phyloP scores from a whole-genome alignment of 2,888 invertebrate species.

The Coleophora flavipennella region DNA sequence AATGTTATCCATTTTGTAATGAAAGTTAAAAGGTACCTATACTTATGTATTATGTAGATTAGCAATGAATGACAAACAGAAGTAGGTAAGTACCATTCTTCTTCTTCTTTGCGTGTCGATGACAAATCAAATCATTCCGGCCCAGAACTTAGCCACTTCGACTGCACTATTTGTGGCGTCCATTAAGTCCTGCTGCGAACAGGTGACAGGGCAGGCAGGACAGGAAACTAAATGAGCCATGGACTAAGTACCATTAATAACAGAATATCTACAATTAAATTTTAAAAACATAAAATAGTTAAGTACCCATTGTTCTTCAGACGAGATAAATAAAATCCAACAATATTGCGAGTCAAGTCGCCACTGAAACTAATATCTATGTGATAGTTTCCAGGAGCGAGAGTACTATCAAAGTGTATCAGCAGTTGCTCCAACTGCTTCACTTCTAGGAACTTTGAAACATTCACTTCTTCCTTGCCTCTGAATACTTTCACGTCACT shows the following conservation, averaged over 20 bases:
- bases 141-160: no score
- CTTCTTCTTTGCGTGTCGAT: no score
- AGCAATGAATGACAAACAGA: neutral
- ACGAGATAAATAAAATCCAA: slow-evolving; percentile 81
- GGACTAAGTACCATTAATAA: neutral
- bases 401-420: slow-evolving; percentile 33
- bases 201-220: no score
- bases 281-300: slow-evolving; percentile 1
- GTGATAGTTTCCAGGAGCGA: slow-evolving; percentile 54
- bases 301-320: slow-evolving; percentile 72
- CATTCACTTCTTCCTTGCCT: slow-evolving; percentile 26
- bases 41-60: neutral
- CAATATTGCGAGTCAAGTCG: slow-evolving; percentile 75
- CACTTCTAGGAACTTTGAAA: slow-evolving; percentile 38
- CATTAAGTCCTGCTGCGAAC: no score
- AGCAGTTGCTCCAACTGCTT: slow-evolving; percentile 45
- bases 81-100: neutral
- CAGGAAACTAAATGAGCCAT: neutral
- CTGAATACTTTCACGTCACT: slow-evolving; percentile 40
- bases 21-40: neutral
- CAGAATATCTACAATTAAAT: neutral
- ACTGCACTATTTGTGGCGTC: no score
- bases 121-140: no score
- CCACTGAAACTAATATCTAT: slow-evolving; percentile 76
- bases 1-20: no score